Percentiles rank a stretch among this genome's conserved stretches.
phyloP scores from a whole-genome alignment of 2,113 vertebrate species.

The Sisor rabdophorus region DNA sequence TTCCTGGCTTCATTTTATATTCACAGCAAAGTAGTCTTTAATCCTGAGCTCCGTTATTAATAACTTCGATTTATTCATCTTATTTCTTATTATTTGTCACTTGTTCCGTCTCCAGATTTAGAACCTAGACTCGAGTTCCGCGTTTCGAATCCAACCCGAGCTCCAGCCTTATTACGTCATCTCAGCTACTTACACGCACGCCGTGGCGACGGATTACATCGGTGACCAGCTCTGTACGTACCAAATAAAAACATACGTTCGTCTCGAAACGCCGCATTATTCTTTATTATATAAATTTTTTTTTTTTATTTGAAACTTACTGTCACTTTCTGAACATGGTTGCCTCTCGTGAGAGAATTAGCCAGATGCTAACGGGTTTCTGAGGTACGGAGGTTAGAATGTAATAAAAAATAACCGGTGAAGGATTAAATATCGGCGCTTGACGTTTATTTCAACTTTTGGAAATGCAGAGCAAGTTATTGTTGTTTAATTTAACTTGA shows the following conservation, averaged over 20 bases:
- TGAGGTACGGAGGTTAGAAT: background rate
- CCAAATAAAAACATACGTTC: no score
- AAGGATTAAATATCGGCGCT: background rate
- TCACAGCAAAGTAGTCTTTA: no score
- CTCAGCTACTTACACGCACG: background rate
- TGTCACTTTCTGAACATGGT: background rate
- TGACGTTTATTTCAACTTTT: background rate
- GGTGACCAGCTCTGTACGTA: no score
- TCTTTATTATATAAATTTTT: background rate
- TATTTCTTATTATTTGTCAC: no score
- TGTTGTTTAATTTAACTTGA: no score
- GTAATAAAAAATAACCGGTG: background rate
- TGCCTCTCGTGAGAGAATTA: background rate
- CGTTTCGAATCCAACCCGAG: background rate
- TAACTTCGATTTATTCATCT: no score
- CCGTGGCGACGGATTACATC: background rate
- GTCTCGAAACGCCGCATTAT: background rate
- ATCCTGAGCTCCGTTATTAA: no score
- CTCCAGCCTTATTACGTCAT: background rate
- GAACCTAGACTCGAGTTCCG: background rate
- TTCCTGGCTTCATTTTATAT: no score
- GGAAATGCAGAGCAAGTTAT: no score
- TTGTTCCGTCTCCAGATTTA: background rate
- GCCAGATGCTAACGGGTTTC: background rate
- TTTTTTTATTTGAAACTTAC: background rate